Evolutionary conservation across 2,888 invertebrate species (phyloP), one percentile per base, ranked within the genome.

Genomic region (Cotesia congregata): DNA sequence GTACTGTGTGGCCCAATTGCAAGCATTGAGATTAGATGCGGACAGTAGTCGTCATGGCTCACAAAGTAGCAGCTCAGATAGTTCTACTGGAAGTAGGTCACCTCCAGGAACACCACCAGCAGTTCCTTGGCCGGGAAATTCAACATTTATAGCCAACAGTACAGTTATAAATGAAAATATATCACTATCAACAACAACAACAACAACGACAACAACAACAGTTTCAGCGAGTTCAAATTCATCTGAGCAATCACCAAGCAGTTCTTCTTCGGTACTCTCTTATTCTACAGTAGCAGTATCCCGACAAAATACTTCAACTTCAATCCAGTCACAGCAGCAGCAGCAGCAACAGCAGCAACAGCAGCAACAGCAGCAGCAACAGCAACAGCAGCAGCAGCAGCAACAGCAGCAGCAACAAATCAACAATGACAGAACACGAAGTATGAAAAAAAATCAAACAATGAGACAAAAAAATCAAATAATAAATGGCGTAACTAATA

Each of bases 21-120:
- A 91, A 80, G 87, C 90, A 2, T 83, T 92, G 75, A 90, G 89
- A 77, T 81, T 92, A 64, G 91, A 91, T 61, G 90, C 90, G 2
- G 91, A 91, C 68, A 90, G 87, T 80, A 90, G 89, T 75, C 88
- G 91, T 70, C 91, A 91, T 67, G 90, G 90, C 79, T 91, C 91
- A 1, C 91, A 91, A 80, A 91, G 91, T 79, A 88, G 88, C 72
- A 91, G 91, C 80, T 90, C 90, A 20, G 91, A 90, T 78, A 92
- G 91, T 50, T 12, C 9, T 77, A 90, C 91, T 67, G 89, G 90
- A 17, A 91, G 91, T 80, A 91, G 92, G 79, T 92, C 92, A 17
- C 92, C 92, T 0, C 91, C 91, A 6, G 93, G 92, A 82, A 93
- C 93, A 41, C 90, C 93, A 86, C 90, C 92, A 85, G 90, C 91